Base-by-base conservation (phyloP, 2,797 vertebrate species). In the Lepidocolaptes lacrymiger region DNA sequence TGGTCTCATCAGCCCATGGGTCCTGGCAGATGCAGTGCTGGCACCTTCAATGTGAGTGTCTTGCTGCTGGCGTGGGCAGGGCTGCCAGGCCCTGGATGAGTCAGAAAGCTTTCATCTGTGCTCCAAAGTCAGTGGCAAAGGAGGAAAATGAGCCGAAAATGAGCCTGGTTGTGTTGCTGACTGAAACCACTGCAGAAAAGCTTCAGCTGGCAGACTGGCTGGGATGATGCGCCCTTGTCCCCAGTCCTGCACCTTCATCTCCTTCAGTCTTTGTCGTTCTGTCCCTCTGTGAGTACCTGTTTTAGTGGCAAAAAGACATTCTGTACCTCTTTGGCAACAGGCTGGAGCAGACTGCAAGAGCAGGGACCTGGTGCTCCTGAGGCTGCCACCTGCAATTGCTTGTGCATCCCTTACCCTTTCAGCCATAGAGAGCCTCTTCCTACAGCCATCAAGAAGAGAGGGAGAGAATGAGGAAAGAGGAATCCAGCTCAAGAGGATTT, bases 91-190 rank as follows among this genome's bases (percentile, higher is more conserved):
- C 27, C 39, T 76, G 27, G 7, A 2, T 49, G 80, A 84, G 43
- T 74, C 88, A 76, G 63, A 55, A 44, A 49, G 12, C 17, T 71
- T 85, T 80, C 56, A 54, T 69, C 56, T 82, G 12, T 32, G 41
- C 55, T 90, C 10, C 3, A 69, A 61, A 15, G 0, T 94, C 56
- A 58, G 61, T 2, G 1, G 37, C 27, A 17, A 19, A 76, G 41
- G 49, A 86, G 52, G 71, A 63, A 46, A 55, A 55, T 36, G 34
- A 64, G 17, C 21, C 51, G 51, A 34, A 83, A 77, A 58, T 21
- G 36, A 78, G 30, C 36, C 30, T 74, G 0, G 0, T 30, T 1
- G 3, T 63, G 39, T 82, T 0, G 0, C 43, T 83, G 67, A 24
- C 2, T 83, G 39, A 77, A 91, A 72, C 19, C 12, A 3, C 52